Evolutionary conservation across 2,113 vertebrate species (phyloP).

Genomic region (Eleginops maclovinus): DNA sequence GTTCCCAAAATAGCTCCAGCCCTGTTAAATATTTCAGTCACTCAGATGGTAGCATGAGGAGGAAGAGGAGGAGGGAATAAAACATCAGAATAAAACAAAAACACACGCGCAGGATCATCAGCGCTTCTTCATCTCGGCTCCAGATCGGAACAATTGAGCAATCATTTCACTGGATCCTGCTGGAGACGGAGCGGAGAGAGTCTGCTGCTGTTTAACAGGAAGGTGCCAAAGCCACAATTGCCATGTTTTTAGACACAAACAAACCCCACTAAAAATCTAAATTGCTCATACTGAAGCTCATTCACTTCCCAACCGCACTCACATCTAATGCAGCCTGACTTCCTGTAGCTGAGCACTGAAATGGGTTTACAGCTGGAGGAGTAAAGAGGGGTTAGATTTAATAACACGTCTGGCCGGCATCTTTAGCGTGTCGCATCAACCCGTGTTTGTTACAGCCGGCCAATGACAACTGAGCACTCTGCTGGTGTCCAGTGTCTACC

Average conservation of each 20-base stretch:
- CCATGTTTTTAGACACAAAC: conserved; percentile 1
- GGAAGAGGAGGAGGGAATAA: conserved; percentile 4
- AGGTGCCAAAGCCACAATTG: conserved; percentile 27
- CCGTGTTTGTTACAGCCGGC: too few relatives aligned
- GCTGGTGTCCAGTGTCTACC: too few relatives aligned
- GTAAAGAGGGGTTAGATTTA: too few relatives aligned
- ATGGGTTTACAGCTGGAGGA: too few relatives aligned
- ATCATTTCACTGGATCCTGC: background rate
- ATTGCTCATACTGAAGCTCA: background rate
- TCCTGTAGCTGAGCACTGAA: too few relatives aligned
- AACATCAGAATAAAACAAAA: conserved; percentile 47
- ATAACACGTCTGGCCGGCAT: too few relatives aligned
- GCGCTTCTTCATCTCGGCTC: background rate
- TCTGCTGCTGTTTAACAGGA: background rate
- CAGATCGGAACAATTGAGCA: background rate
- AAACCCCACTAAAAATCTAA: background rate
- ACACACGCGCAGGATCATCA: background rate
- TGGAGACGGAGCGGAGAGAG: background rate
- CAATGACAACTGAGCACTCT: too few relatives aligned
- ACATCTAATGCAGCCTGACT: too few relatives aligned
- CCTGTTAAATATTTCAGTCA: conserved; percentile 82
- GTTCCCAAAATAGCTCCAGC: conserved; percentile 75
- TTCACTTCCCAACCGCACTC: too few relatives aligned
- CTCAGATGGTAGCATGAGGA: conserved; percentile 64
- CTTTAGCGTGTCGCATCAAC: too few relatives aligned